Percentiles rank a stretch among this genome's conserved stretches.
Evolutionary conservation across 2,797 vertebrate genomes (phyloP).

Genomic region (Intellagama lesueurii): DNA sequence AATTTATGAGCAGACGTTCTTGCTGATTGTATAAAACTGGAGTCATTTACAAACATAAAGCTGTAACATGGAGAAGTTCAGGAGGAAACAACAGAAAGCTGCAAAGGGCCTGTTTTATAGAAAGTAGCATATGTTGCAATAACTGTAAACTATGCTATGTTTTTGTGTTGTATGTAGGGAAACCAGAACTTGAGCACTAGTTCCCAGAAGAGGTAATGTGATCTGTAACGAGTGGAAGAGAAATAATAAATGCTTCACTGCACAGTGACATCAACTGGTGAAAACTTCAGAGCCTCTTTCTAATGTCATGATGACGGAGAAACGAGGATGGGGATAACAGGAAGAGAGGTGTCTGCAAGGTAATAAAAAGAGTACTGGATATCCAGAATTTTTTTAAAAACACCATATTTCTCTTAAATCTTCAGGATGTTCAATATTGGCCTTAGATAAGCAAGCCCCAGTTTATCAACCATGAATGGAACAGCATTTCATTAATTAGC

Average conservation of each 20-base stretch:
- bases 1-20: background rate
- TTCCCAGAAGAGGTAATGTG: background rate
- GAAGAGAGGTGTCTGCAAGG: background rate
- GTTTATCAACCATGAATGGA: background rate
- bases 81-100: background rate
- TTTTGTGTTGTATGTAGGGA: constrained; percentile 6
- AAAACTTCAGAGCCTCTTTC: background rate
- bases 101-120: background rate
- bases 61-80: background rate
- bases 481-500: background rate
- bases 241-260: background rate
- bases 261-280: background rate
- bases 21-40: background rate
- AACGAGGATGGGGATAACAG: background rate
- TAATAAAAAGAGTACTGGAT: too few species aligned
- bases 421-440: background rate
- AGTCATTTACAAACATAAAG: background rate
- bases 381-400: background rate
- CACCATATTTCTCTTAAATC: background rate
- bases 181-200: background rate
- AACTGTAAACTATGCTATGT: background rate
- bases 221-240: constrained; percentile 7
- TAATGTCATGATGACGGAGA: background rate
- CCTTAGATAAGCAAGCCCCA: background rate
- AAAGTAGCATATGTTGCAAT: background rate